phyloP scores from a whole-genome alignment of 2,888 invertebrate genomes.

The Rosalia funebris region DNA sequence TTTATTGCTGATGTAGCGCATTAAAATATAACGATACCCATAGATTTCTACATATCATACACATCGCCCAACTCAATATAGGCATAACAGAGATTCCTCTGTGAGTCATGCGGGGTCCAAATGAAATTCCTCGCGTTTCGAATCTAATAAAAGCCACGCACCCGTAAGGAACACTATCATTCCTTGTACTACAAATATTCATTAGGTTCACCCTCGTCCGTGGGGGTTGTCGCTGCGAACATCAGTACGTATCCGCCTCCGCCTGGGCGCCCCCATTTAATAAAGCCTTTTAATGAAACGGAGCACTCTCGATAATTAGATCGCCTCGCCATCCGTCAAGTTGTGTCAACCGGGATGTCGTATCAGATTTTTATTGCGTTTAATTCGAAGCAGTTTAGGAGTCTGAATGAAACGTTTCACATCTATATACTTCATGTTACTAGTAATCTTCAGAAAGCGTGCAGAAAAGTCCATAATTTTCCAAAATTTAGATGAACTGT shows the following conservation, averaged over 20 bases:
- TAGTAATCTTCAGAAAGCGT: too few species aligned
- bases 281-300: constrained; percentile 61
- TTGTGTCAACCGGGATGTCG: constrained; percentile 9
- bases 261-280: constrained; percentile 58
- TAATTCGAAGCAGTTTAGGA: too few species aligned
- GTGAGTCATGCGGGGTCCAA: constrained; percentile 35
- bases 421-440: too few species aligned
- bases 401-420: too few species aligned
- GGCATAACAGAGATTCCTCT: constrained; percentile 16
- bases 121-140: constrained; percentile 40
- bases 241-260: constrained; percentile 37
- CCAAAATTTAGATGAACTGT: too few species aligned
- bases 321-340: constrained; percentile 55
- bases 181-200: constrained; percentile 61
- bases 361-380: constrained; percentile 11
- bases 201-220: constrained; percentile 53
- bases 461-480: too few species aligned
- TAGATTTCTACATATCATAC: too few species aligned
- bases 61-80: too few species aligned
- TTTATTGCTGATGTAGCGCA: too few species aligned
- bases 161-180: constrained; percentile 60
- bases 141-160: constrained; percentile 60
- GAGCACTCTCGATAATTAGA: constrained; percentile 59
- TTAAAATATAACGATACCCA: too few species aligned
- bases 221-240: constrained; percentile 22